A percentile compares a stretch with the other conserved stretches of the same genome.
Evolutionary conservation across 2,113 vertebrate species (phyloP).

Genomic region (Charina bottae): DNA sequence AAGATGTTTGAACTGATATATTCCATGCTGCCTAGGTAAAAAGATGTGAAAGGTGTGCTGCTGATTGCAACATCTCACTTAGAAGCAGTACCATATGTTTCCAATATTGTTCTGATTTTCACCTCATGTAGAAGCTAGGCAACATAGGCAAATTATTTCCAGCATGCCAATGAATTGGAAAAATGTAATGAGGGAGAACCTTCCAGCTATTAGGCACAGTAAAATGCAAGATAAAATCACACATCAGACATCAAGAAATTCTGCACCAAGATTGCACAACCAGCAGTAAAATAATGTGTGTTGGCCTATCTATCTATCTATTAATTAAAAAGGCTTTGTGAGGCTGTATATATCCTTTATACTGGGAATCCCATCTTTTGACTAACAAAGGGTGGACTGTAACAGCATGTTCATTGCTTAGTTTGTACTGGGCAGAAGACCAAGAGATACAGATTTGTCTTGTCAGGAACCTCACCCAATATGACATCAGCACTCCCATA

Average conservation of each 20-base stretch:
- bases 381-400: not conserved
- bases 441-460: conserved; percentile 36
- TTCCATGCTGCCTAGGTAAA: conserved; percentile 53
- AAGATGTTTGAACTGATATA: conserved; percentile 50
- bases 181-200: conserved; percentile 64
- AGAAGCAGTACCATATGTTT: conserved; percentile 50
- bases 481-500: conserved; percentile 66
- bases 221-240: conserved; percentile 62
- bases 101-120: conserved; percentile 40
- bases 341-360: conserved; percentile 47
- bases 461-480: conserved; percentile 55
- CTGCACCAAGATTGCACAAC: conserved; percentile 58
- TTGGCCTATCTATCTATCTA: conserved; percentile 17
- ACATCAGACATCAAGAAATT: conserved; percentile 67
- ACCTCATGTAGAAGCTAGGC: conserved; percentile 49
- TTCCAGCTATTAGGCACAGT: conserved; percentile 66
- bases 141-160: conserved; percentile 59
- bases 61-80: conserved; percentile 54
- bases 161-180: conserved; percentile 64
- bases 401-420: not conserved
- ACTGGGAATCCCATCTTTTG: conserved; percentile 15
- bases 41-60: conserved; percentile 32
- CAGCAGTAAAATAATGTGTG: conserved; percentile 50
- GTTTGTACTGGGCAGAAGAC: conserved; percentile 58
- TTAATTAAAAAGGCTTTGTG: conserved; percentile 24